Percentiles rank a stretch among this genome's conserved stretches.
phyloP scores from a whole-genome alignment of 2,113 vertebrate genomes.

The Neoarius graeffei region DNA sequence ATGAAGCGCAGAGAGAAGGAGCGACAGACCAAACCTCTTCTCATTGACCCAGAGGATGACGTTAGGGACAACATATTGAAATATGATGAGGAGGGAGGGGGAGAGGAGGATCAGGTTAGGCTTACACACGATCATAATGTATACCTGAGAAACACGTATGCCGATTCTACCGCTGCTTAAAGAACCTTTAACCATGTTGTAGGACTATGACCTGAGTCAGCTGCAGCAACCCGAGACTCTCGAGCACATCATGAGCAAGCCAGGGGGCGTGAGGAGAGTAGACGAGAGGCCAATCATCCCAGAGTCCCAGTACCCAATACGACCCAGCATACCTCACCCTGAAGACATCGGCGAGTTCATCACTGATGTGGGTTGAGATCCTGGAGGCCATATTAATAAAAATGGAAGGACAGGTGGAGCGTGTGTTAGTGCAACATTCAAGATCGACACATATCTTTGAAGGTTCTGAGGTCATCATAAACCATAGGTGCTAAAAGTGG shows the following conservation, averaged over 20 bases:
- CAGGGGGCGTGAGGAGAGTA: conserved; percentile 86
- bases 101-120: conserved; percentile 94
- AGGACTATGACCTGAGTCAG: conserved; percentile 87
- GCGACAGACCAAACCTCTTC: conserved; percentile 90
- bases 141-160: too few species aligned
- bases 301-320: conserved; percentile 91
- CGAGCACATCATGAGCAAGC: conserved; percentile 91
- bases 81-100: conserved; percentile 94
- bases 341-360: conserved; percentile 99
- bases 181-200: conserved; percentile 37
- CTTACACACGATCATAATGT: neutral
- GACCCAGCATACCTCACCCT: conserved; percentile 90
- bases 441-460: too few species aligned
- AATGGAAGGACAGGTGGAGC: neutral
- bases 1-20: conserved; percentile 93
- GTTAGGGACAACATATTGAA: conserved; percentile 97
- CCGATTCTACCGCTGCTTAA: neutral
- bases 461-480: too few species aligned
- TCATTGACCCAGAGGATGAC: conserved; percentile 94
- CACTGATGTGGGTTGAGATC: conserved; percentile 76
- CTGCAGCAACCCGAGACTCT: conserved; percentile 95
- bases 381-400: neutral
- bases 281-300: conserved; percentile 93
- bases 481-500: too few species aligned
- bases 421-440: too few species aligned